These are phyloP conservation scores for Porites lutea DNA, from an alignment of 64 coral and sea anemone genomes.

Conservation along the genomic window DNA sequence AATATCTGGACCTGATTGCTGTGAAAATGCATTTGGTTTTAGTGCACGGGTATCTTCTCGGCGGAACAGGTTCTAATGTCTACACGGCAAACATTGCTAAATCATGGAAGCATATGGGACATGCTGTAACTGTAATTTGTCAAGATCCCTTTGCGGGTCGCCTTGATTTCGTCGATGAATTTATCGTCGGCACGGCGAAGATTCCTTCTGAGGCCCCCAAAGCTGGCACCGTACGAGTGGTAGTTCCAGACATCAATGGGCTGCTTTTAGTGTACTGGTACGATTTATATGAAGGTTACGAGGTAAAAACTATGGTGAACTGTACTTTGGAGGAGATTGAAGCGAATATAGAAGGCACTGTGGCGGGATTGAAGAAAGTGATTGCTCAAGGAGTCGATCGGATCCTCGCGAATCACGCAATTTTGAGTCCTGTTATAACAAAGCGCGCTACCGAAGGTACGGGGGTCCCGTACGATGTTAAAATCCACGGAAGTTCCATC, in stretches of 20 bases:
- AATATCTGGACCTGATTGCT: too few relatives aligned
- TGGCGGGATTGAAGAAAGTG: conserved; percentile 79
- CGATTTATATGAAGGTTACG: conserved; percentile 84
- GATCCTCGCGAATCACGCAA: conserved; percentile 91
- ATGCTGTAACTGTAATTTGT: conserved; percentile 89
- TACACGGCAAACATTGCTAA: conserved; percentile 91
- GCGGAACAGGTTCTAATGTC: conserved; percentile 91
- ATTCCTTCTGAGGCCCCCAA: conserved; percentile 69
- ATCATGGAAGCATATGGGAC: conserved; percentile 88
- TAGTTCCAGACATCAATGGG: conserved; percentile 87
- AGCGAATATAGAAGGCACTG: conserved; percentile 82
- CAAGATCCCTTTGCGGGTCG: conserved; percentile 87
- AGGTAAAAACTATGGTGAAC: conserved; percentile 90
- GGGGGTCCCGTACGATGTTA: conserved; percentile 72
- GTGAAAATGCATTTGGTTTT: conserved; percentile 89
- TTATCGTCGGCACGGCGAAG: conserved; percentile 61
- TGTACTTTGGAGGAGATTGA: conserved; percentile 93
- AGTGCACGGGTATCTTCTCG: conserved; percentile 90
- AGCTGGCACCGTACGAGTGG: conserved; percentile 73
- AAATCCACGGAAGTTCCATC: conserved; percentile 92
- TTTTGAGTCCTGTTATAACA: conserved; percentile 86
- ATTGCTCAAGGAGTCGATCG: conserved; percentile 85
- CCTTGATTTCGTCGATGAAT: conserved; percentile 92
- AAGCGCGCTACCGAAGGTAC: conserved; percentile 77
- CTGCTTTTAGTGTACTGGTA: conserved; percentile 93